Conservation (phyloP, 1,140 invertebrate species). For the Sinonovacula constricta region DNA sequence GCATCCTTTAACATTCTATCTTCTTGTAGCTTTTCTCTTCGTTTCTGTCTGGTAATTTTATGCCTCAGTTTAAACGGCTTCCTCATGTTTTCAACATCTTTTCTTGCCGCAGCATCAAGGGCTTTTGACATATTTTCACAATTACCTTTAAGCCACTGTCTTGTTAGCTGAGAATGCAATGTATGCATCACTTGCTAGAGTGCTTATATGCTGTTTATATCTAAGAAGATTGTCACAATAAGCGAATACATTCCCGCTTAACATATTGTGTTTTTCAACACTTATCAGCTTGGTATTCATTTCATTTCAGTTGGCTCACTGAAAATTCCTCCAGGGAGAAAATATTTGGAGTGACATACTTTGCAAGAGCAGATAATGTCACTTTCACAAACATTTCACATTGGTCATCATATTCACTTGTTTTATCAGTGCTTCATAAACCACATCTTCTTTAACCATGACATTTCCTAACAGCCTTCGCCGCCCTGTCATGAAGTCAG, state of each 20-base stretch:
- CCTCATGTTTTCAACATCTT: too few species aligned
- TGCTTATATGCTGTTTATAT: too few species aligned
- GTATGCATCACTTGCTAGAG: too few species aligned
- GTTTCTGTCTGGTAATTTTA: not conserved
- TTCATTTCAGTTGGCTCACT: not conserved
- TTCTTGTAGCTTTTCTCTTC: too few species aligned
- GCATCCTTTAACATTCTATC: not conserved
- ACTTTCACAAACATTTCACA: slow-evolving; percentile 1
- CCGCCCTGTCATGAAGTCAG: not conserved
- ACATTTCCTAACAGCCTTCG: not conserved
- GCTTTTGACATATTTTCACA: not conserved
- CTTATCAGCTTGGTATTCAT: not conserved
- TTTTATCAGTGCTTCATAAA: too few species aligned
- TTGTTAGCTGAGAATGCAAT: slow-evolving; percentile 27
- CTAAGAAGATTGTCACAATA: too few species aligned
- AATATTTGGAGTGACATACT: slow-evolving; percentile 7
- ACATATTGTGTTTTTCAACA: too few species aligned
- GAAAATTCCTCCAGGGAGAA: slow-evolving; percentile 13
- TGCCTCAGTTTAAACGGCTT: too few species aligned
- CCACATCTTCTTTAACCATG: slow-evolving; percentile 1
- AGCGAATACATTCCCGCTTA: slow-evolving; percentile 10
- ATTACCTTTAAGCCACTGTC: slow-evolving; percentile 1
- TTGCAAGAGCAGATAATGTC: not conserved
- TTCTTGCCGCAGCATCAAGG: not conserved
- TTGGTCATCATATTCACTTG: too few species aligned